Conservation (phyloP, 2,888 invertebrate genomes). For the Pristionchus fissidentatus region DNA sequence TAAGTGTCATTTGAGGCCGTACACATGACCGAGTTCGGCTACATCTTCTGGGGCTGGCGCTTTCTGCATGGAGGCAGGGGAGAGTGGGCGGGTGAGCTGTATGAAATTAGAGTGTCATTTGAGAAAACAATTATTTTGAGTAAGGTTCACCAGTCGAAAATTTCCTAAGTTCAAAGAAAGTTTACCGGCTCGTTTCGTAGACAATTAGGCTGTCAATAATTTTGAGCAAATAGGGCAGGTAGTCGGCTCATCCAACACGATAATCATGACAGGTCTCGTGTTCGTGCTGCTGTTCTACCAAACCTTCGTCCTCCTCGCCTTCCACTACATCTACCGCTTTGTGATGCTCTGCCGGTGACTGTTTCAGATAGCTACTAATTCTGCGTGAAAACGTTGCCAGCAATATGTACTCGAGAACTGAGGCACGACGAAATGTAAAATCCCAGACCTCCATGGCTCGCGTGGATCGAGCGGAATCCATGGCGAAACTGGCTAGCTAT, state of each 20-base stretch:
- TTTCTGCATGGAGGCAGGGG: background rate
- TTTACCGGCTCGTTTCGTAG: background rate
- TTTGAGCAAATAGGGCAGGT: no score
- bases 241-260: no score
- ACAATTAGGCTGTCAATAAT: no score
- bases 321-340: background rate
- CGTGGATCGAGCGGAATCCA: background rate
- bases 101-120: background rate
- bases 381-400: no score
- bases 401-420: no score
- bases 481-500: constrained; percentile 5
- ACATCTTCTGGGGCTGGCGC: background rate
- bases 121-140: background rate
- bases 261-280: background rate
- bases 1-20: no score
- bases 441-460: background rate
- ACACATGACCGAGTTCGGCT: constrained; percentile 1
- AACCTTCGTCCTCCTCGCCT: background rate
- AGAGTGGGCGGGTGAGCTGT: background rate
- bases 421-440: no score
- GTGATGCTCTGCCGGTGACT: background rate
- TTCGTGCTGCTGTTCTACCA: background rate
- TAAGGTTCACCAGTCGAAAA: background rate
- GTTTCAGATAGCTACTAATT: no score
- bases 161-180: background rate